Evolutionary conservation across 2,888 invertebrate genomes (phyloP).

Genomic region (Tyria jacobaeae): DNA sequence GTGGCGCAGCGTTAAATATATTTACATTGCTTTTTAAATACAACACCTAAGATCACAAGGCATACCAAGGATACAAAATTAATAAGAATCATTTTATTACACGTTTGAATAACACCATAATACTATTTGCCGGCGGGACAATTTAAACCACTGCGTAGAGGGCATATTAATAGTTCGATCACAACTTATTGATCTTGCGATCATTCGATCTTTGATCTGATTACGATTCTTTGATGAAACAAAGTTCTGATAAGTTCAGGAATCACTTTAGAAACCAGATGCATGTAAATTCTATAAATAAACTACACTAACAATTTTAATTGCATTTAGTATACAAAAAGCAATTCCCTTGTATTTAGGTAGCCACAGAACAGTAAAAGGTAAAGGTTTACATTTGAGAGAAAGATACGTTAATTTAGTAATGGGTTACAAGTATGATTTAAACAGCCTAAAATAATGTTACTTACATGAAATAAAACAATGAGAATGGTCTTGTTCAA

Average conservation of each 20-base stretch:
- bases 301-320: background rate
- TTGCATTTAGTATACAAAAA: background rate
- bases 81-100: too few relatives aligned
- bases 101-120: too few relatives aligned
- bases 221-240: background rate
- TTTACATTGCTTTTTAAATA: background rate
- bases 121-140: too few relatives aligned
- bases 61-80: too few relatives aligned
- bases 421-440: constrained; percentile 47
- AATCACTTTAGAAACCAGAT: background rate
- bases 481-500: constrained; percentile 26
- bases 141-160: too few relatives aligned
- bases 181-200: too few relatives aligned
- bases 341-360: constrained; percentile 21
- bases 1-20: background rate
- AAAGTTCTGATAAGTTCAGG: background rate
- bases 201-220: too few relatives aligned
- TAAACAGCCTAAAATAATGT: constrained; percentile 58
- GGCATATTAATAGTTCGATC: too few relatives aligned
- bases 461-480: constrained; percentile 47
- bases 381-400: constrained; percentile 50
- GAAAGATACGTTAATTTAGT: constrained; percentile 59
- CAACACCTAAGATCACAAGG: background rate
- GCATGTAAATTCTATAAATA: background rate
- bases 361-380: constrained; percentile 49